These are phyloP conservation scores for Drosophila ficusphila DNA, from an alignment of 1,140 invertebrate genomes.

Conservation along the genomic window DNA sequence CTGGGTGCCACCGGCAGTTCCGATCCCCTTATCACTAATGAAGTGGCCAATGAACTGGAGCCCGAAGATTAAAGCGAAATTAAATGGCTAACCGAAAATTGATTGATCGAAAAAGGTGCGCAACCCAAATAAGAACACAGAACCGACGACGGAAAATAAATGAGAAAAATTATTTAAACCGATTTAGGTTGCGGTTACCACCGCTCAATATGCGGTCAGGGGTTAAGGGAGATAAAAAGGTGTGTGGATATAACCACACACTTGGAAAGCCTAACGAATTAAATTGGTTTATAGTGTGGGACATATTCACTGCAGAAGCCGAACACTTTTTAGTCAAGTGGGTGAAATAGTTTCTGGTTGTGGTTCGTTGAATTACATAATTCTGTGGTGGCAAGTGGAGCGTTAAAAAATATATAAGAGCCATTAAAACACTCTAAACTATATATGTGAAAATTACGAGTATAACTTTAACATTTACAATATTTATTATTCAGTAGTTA, in stretches of 20 bases:
- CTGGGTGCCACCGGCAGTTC: constrained; percentile 25
- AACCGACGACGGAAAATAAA: constrained; percentile 23
- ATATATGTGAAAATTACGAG: too few relatives aligned
- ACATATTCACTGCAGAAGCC: not conserved
- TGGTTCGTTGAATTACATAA: not conserved
- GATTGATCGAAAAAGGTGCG: constrained; percentile 78
- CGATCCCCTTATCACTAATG: constrained; percentile 74
- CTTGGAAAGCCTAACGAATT: not conserved
- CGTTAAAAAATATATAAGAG: too few relatives aligned
- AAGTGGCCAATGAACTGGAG: constrained; percentile 80
- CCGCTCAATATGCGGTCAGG: constrained; percentile 23
- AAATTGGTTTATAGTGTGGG: not conserved
- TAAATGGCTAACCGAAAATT: constrained; percentile 70
- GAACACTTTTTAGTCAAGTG: not conserved
- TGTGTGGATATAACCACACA: not conserved
- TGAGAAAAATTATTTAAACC: constrained; percentile 51
- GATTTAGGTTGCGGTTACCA: constrained; percentile 33
- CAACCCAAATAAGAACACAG: constrained; percentile 13
- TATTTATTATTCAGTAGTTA: too few relatives aligned
- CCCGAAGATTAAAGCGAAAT: constrained; percentile 80
- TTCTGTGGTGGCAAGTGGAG: not conserved
- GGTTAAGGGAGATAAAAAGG: constrained; percentile 3
- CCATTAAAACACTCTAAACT: too few relatives aligned
- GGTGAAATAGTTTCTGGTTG: not conserved
- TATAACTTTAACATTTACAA: too few relatives aligned